These are phyloP conservation scores for Tanytarsus gracilentus DNA, from an alignment of 2,888 invertebrate genomes.

Conservation along the genomic window DNA sequence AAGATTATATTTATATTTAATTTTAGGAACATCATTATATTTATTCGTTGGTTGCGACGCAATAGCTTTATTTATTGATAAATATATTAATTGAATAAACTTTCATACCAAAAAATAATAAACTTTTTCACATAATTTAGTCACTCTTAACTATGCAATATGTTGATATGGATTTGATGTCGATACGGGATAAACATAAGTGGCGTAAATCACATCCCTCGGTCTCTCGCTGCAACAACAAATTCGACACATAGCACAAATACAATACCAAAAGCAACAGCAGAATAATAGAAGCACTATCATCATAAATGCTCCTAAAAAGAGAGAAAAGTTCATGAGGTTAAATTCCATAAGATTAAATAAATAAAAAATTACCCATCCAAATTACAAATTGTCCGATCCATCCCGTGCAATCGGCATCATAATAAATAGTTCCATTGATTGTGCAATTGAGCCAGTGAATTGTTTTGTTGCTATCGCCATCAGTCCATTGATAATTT, in stretches of 20 bases:
- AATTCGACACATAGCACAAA: slow-evolving; percentile 13
- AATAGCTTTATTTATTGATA: no score
- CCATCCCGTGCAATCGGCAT: slow-evolving; percentile 10
- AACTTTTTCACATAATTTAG: background rate
- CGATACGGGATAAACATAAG: slow-evolving; percentile 16
- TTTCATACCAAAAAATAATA: no score
- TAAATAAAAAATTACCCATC: no score
- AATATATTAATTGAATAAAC: no score
- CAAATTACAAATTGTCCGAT: background rate
- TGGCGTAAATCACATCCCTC: slow-evolving; percentile 16
- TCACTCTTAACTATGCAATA: background rate
- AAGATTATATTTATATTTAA: no score
- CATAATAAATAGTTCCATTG: background rate
- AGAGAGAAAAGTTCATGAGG: background rate
- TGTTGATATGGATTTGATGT: slow-evolving; percentile 8
- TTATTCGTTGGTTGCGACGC: no score
- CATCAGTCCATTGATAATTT: background rate
- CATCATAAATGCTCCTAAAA: background rate
- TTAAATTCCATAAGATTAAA: no score
- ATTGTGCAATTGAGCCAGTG: slow-evolving; percentile 21
- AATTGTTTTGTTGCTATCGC: background rate
- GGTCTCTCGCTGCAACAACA: slow-evolving; percentile 13
- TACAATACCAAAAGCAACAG: slow-evolving; percentile 23
- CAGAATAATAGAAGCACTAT: slow-evolving; percentile 6
- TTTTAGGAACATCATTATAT: no score